Evolutionary conservation across 1,140 invertebrate genomes (phyloP).

Genomic region (Bradysia coprophila): DNA sequence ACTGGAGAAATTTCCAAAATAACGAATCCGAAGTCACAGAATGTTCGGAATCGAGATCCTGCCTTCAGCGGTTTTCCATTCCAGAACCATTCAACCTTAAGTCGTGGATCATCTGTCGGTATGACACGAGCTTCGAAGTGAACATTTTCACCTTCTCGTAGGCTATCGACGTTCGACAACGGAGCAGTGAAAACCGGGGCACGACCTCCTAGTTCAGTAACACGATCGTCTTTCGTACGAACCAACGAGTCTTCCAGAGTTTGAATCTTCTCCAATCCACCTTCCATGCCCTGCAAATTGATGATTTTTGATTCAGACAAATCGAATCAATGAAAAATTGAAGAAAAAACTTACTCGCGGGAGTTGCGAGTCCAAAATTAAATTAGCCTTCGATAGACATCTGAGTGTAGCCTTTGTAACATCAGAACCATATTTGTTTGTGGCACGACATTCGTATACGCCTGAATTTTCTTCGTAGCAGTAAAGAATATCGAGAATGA

Average conservation of each 20-base stretch:
- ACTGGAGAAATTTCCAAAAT: constrained; percentile 86
- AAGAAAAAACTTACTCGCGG: constrained; percentile 41
- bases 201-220: constrained; percentile 50
- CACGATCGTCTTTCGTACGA: constrained; percentile 44
- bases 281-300: constrained; percentile 64
- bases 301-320: constrained; percentile 2
- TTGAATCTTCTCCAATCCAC: constrained; percentile 79
- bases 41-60: constrained; percentile 78
- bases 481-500: constrained; percentile 89
- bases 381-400: constrained; percentile 75
- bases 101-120: constrained; percentile 84
- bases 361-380: constrained; percentile 88
- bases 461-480: constrained; percentile 95
- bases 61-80: constrained; percentile 79
- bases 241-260: constrained; percentile 75
- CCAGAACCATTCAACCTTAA: constrained; percentile 93
- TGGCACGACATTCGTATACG: constrained; percentile 77
- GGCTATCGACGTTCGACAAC: constrained; percentile 63
- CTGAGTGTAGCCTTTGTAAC: constrained; percentile 67
- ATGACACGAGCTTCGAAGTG: constrained; percentile 88
- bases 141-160: constrained; percentile 78
- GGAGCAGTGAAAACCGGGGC: constrained; percentile 84
- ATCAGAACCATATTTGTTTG: constrained; percentile 81
- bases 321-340: too few species aligned
- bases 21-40: constrained; percentile 90